Evolutionary conservation across 2,888 invertebrate species (phyloP), one percentile per base, ranked within the genome.

Genomic region (Euzophera pinguis): DNA sequence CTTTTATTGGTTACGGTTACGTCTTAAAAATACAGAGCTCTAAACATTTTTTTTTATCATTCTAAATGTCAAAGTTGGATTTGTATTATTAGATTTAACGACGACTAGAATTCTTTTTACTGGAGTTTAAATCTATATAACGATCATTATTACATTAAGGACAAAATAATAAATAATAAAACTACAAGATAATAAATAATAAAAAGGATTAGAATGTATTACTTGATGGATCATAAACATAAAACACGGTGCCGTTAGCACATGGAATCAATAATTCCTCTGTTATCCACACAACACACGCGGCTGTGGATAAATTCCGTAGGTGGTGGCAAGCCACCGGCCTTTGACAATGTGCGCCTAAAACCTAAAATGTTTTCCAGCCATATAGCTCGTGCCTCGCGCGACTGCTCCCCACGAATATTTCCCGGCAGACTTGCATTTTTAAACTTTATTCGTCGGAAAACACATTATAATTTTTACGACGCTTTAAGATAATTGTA

Each of bases 291-390:
- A 65, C 64, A 71, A 68, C 56, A 62, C 63, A 61, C 66, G 63
- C 64, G 22, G 60, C 17, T 29, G 29, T 29, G 32, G 34, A 45
- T 32, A 45, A 29, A 34, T 34, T 43, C 16, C 32, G 39, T 32
- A 27, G 34, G 63, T 56, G 52, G 60, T 66, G 56, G 61, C 59
- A 64, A 57, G 60, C 63, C 65, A 56, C 59, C 60, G 59, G 70
- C 68, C 70, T 76, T 75, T 78, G 71, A 75, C 63, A 67, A 62
- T 57, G 67, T 64, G 57, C 55, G 57, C 61, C 61, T 69, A 67
- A 73, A 79, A 76, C 61, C 61, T 69, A 67, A 73, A 79, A 76
- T 72, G 67, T 69, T 77, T 69, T 65, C 59, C 68, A 66, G 13
- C 13, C 51, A 35, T 43, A 10, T 35, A 35, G 42, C 4, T 22